These are phyloP conservation scores for Trypoxylon attenuatum DNA, from an alignment of 2,888 invertebrate genomes.

Conservation along the genomic window DNA sequence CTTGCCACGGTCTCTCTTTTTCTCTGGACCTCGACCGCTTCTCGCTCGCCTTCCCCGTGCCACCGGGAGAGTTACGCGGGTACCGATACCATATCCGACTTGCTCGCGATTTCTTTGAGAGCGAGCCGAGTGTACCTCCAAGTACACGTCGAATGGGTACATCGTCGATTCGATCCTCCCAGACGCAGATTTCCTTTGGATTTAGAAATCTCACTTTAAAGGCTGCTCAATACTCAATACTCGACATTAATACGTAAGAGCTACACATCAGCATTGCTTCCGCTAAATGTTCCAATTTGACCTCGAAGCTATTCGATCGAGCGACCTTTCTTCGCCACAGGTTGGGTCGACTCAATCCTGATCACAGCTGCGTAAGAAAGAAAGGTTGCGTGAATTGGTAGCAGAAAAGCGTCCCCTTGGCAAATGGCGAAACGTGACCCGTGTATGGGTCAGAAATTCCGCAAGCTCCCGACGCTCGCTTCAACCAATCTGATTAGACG, in stretches of 20 bases:
- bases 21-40: conserved; percentile 31
- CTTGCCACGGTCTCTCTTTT: conserved; percentile 27
- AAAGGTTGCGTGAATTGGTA: background rate
- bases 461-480: conserved; percentile 31
- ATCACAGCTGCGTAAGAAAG: background rate
- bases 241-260: no score
- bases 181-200: no score
- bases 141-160: conserved; percentile 22
- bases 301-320: background rate
- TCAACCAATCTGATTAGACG: conserved; percentile 49
- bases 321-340: background rate
- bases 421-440: conserved; percentile 36
- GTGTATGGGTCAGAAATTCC: conserved; percentile 27
- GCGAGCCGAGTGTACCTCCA: conserved; percentile 23
- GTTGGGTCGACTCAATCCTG: background rate
- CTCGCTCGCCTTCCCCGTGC: conserved; percentile 22
- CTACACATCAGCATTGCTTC: no score
- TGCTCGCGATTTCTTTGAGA: conserved; percentile 32
- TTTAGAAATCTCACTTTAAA: no score
- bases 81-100: conserved; percentile 46
- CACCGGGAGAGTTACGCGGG: conserved; percentile 41
- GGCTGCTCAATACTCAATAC: no score
- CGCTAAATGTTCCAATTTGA: background rate
- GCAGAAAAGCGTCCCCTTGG: conserved; percentile 1
- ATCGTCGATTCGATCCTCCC: conserved; percentile 11